Evolutionary conservation across 2,797 vertebrate species (phyloP), one percentile per base, ranked within the genome.

Genomic region (Microcaecilia unicolor): DNA sequence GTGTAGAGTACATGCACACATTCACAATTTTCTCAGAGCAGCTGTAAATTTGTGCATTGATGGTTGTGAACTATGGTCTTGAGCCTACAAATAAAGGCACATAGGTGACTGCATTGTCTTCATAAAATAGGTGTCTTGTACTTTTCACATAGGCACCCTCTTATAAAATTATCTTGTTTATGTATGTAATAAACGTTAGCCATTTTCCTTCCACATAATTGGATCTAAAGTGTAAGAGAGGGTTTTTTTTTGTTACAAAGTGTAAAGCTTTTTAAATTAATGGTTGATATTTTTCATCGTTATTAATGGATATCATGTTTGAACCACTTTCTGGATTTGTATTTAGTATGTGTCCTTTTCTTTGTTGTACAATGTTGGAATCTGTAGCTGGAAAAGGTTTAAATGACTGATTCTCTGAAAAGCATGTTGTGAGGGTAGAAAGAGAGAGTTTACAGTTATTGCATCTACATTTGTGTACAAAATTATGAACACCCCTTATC

Each of bases 391-490:
- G 41, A 63, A 46, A 44, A 58, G 29, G 24, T 52, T 44, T 66
- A 45, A 64, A 37, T 51, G 61, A 62, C 45, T 59, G 43, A 55
- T 50, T 47, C 38, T 50, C 10, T 48, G 48, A 31, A 34, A 50
- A 28, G 60, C 60, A 57, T 55, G 40, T 58, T 74, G 50, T 43
- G 67, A 63, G 61, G 49, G 41, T 61, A 70, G 39, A 72, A 72
- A 80, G 61, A 67, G 73, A 67, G 66, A 58, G 44, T 56, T 10
- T 74, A 40, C 56, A 47, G 68, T 72, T n/a, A 57, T 54, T 68
- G 39, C 45, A 60, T n/a, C n/a, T n/a, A n/a, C n/a, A n/a, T n/a
- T n/a, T n/a, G n/a, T n/a, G n/a, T n/a, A n/a, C n/a, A n/a, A n/a
- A n/a, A n/a, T n/a, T n/a, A n/a, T n/a, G n/a, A n/a, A n/a, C n/a